Percentiles rank a stretch among this genome's conserved stretches.
phyloP scores from a whole-genome alignment of 2,113 vertebrate genomes.

The Periophthalmodon schlosseri region DNA sequence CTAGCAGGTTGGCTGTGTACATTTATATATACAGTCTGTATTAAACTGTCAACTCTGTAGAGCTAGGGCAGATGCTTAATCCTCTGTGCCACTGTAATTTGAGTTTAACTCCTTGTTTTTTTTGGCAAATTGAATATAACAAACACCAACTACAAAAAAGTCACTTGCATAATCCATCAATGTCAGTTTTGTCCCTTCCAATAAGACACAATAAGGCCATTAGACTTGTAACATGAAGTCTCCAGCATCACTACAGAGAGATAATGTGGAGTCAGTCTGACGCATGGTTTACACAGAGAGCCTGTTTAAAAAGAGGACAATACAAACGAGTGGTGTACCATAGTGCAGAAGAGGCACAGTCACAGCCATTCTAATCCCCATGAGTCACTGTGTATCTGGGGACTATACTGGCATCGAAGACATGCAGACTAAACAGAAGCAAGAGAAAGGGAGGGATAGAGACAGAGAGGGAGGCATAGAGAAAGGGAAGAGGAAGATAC shows the following conservation, averaged over 20 bases:
- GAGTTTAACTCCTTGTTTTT: background rate
- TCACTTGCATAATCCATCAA: background rate
- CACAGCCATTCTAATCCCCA: conserved; percentile 8
- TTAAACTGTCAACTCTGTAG: too few relatives aligned
- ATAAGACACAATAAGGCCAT: background rate
- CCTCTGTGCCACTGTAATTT: background rate
- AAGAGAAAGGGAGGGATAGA: background rate
- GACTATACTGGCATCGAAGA: conserved; percentile 4
- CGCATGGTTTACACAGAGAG: background rate
- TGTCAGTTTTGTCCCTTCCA: background rate
- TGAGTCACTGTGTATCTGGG: conserved; percentile 39
- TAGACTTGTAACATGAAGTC: background rate
- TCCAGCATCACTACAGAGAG: too few relatives aligned
- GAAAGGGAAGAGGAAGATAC: too few relatives aligned
- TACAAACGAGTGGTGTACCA: background rate
- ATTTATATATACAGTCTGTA: too few relatives aligned
- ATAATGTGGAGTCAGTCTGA: background rate
- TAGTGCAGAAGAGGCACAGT: background rate
- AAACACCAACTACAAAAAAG: background rate
- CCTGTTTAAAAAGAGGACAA: background rate
- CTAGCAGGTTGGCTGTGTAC: too few relatives aligned
- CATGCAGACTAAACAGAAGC: conserved; percentile 40
- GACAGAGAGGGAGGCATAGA: background rate
- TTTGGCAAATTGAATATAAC: background rate
- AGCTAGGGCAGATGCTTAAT: background rate